These are phyloP conservation scores for Lucifuga dentata DNA, from an alignment of 2,113 vertebrate species.

Conservation along the genomic window DNA sequence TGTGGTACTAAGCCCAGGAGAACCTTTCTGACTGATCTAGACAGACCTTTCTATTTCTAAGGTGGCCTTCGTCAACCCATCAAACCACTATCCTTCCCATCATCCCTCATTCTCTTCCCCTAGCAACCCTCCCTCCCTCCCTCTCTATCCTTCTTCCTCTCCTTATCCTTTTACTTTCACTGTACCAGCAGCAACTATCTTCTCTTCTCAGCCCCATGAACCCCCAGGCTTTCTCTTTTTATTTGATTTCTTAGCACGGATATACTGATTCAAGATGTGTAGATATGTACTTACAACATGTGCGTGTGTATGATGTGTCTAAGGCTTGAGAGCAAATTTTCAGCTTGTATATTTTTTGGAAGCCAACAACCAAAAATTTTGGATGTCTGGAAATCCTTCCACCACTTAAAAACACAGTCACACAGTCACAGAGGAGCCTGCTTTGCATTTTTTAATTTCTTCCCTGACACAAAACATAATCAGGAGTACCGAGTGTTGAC, in stretches of 20 bases:
- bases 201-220: not conserved
- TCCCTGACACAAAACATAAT: too few relatives aligned
- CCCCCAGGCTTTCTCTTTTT: not conserved
- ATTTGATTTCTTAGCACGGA: not conserved
- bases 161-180: not conserved
- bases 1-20: conserved; percentile 17
- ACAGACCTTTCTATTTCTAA: conserved; percentile 34
- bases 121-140: conserved; percentile 5
- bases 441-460: too few relatives aligned
- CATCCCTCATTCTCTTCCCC: conserved; percentile 16
- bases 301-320: too few relatives aligned
- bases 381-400: too few relatives aligned
- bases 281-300: too few relatives aligned
- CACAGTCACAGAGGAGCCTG: too few relatives aligned
- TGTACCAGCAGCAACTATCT: not conserved
- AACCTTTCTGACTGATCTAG: conserved; percentile 45
- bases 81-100: conserved; percentile 35
- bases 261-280: too few relatives aligned
- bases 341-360: too few relatives aligned
- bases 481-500: too few relatives aligned
- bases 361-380: too few relatives aligned
- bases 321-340: too few relatives aligned
- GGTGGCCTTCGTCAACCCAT: conserved; percentile 30
- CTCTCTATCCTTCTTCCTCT: not conserved
- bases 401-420: too few relatives aligned